These are phyloP conservation scores for Bombus fervidus DNA, from an alignment of 1,140 invertebrate species.

Conservation along the genomic window DNA sequence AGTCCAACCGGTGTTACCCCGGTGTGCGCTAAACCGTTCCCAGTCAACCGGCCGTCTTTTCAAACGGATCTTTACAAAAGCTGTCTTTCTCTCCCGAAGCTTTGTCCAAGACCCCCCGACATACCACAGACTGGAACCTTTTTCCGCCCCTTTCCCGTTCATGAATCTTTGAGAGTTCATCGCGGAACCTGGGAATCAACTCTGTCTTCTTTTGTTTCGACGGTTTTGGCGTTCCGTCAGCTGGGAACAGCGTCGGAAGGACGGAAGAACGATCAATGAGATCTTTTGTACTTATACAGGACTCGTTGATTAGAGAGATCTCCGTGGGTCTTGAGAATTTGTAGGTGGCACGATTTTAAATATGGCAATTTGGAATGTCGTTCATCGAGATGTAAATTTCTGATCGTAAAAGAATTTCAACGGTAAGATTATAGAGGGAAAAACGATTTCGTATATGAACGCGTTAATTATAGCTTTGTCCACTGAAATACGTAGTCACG, in stretches of 20 bases:
- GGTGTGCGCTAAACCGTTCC: constrained; percentile 6
- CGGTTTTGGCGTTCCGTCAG: not conserved
- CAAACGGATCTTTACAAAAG: constrained; percentile 65
- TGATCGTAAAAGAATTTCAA: too few relatives aligned
- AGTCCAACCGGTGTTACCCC: constrained; percentile 22
- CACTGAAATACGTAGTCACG: too few relatives aligned
- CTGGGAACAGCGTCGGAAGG: not conserved
- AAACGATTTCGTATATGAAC: too few relatives aligned
- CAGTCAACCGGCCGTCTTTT: constrained; percentile 48
- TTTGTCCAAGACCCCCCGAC: constrained; percentile 30
- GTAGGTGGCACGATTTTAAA: not conserved
- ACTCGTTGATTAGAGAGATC: not conserved
- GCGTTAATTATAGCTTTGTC: too few relatives aligned
- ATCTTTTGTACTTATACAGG: not conserved
- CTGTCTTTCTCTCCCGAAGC: constrained; percentile 53
- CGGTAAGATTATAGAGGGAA: too few relatives aligned
- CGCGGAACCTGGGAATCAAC: constrained; percentile 36
- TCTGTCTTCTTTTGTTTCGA: constrained; percentile 39
- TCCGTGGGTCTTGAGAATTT: not conserved
- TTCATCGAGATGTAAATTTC: not conserved
- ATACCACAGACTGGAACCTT: constrained; percentile 14
- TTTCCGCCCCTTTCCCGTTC: constrained; percentile 25
- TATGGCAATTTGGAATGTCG: not conserved
- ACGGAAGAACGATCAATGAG: not conserved
- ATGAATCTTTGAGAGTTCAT: constrained; percentile 58